Conservation (phyloP, 2,797 vertebrate genomes). For the Phoebastria nigripes region DNA sequence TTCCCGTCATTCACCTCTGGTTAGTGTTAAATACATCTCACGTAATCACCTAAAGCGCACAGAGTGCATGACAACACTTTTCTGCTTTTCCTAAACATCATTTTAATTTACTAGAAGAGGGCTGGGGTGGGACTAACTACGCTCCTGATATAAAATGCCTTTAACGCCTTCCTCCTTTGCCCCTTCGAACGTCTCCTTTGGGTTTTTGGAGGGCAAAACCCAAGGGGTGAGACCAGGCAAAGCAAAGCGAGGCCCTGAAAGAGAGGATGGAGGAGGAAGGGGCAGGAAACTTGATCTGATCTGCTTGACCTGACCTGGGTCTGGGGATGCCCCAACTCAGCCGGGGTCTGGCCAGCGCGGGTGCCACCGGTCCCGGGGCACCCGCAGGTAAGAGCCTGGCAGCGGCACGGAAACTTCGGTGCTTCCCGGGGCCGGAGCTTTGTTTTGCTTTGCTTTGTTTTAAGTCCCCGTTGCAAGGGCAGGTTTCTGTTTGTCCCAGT, state of each 20-base stretch:
- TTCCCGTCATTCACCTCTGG: conserved; percentile 31
- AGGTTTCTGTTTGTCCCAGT: conserved; percentile 69
- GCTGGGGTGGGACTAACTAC: neutral
- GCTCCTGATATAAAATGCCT: neutral
- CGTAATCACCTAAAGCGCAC: conserved; percentile 52
- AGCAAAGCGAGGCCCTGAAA: neutral
- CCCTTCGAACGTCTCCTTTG: neutral
- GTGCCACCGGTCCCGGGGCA: neutral
- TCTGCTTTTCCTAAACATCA: conserved; percentile 37
- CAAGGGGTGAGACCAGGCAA: neutral
- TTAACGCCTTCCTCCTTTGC: neutral
- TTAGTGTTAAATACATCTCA: conserved; percentile 40
- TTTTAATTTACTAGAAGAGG: conserved; percentile 51
- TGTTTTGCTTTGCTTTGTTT: conserved; percentile 67
- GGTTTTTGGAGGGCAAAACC: conserved; percentile 21
- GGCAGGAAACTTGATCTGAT: conserved; percentile 9
- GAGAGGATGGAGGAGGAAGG: neutral
- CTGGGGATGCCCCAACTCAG: neutral
- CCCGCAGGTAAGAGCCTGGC: neutral
- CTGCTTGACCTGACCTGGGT: neutral
- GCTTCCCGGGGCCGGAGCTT: neutral
- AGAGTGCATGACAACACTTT: conserved; percentile 33
- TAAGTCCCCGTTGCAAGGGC: conserved; percentile 64
- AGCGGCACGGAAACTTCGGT: neutral
- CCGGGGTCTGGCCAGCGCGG: neutral